Evolutionary conservation across 2,113 vertebrate genomes (phyloP), one percentile per base, ranked within the genome.

Genomic region (Peromyscus leucopus): DNA sequence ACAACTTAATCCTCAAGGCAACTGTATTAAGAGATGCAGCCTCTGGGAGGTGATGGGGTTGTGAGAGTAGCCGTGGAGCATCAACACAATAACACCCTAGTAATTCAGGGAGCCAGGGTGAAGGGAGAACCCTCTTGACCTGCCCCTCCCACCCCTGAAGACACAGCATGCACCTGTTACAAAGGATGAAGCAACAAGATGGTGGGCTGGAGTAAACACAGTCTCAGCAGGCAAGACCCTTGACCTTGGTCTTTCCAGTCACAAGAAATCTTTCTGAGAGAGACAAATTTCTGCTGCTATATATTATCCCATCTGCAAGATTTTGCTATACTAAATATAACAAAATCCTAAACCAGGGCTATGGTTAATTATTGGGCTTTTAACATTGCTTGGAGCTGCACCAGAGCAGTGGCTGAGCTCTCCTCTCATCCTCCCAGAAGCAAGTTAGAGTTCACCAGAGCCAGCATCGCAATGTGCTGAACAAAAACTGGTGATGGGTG

Each of bases 381-480:
- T 80, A 51, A 67, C 5, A 72, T 76, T 12, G 17, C 80, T 88
- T 86, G 59, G 22, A 78, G 80, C 6, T 39, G 46, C 10, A 80
- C 46, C 13, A 82, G 69, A 84, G 24, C 48, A 95, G n/a, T 36
- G 51, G 55, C 33, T 59, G 85, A 95, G 71, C 65, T 75, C 15
- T 59, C 61, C 57, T 65, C 84, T 85, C n/a, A 94, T 91, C 86
- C 94, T 75, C 59, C 46, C 57, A 46, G 71, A 76, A 85, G 74
- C 22, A 89, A 55, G 67, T 75, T 59, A 36, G 24, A 94, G n/a
- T n/a, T 57, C 16, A 91, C 46, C 71, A 91, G 89, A n/a, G 69
- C 22, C 31, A 83, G 33, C 57, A 91, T 87, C n/a, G 82, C 82
- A 22, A 15, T 76, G 31, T 48, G 5, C 42, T 91, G 28, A 92